Evolutionary conservation across 2,797 vertebrate genomes (phyloP).

Genomic region (Oryzias sinensis): DNA sequence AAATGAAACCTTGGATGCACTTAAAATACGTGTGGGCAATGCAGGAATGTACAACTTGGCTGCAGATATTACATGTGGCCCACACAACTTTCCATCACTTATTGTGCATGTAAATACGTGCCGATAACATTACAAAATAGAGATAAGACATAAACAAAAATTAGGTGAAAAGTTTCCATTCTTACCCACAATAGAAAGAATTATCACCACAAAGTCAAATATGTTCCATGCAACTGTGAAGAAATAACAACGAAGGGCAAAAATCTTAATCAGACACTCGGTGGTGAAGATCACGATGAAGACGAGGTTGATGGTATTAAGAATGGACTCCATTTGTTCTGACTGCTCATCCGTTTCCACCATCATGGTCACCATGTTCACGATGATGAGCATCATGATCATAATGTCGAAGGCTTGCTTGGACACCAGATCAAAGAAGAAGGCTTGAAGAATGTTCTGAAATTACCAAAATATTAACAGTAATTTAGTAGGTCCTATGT

Average conservation of each 20-base stretch:
- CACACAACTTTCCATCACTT: too few species aligned
- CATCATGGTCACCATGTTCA: slow-evolving; percentile 99
- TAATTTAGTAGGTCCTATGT: too few species aligned
- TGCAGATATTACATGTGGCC: too few species aligned
- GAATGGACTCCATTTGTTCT: slow-evolving; percentile 83
- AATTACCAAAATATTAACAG: slow-evolving; percentile 12
- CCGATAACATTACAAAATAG: neutral
- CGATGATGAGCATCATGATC: slow-evolving; percentile 98
- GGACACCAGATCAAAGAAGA: slow-evolving; percentile 94
- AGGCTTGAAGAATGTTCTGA: slow-evolving; percentile 84
- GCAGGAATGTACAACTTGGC: too few species aligned
- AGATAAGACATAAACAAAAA: neutral
- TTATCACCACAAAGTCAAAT: slow-evolving; percentile 97
- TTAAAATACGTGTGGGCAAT: too few species aligned
- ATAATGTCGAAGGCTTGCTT: slow-evolving; percentile 98
- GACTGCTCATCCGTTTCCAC: slow-evolving; percentile 97
- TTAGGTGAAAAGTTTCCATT: slow-evolving; percentile 18
- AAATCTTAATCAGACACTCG: slow-evolving; percentile 92
- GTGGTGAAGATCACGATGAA: slow-evolving; percentile 95
- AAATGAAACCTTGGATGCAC: too few species aligned
- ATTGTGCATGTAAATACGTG: too few species aligned
- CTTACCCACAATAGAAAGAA: slow-evolving; percentile 96
- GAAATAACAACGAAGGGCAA: slow-evolving; percentile 94
- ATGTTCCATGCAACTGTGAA: slow-evolving; percentile 99
- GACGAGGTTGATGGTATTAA: slow-evolving; percentile 92